Conservation (phyloP, 2,113 vertebrate genomes). For the Tympanuchus pallidicinctus region DNA sequence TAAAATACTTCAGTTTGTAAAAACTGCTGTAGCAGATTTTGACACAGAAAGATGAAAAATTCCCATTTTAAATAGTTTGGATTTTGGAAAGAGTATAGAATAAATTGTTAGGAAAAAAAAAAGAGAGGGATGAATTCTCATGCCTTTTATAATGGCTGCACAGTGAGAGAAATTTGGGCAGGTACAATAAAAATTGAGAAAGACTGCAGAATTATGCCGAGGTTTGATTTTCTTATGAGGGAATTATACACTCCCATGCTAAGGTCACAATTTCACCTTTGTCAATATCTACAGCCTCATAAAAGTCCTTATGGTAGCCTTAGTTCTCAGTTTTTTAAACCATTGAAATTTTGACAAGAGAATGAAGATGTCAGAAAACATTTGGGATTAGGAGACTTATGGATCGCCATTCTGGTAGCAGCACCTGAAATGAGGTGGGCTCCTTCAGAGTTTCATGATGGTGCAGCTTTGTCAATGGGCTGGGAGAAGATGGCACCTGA, state of each 20-base stretch:
- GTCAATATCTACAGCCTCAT: neutral
- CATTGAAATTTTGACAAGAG: accelerated
- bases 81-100: neutral
- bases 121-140: neutral
- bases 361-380: accelerated
- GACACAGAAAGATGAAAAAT: neutral
- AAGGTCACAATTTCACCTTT: neutral
- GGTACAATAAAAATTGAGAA: neutral
- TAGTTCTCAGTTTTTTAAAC: accelerated
- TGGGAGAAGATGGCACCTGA: neutral
- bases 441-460: accelerated
- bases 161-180: neutral
- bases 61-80: neutral
- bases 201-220: neutral
- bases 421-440: neutral
- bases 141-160: neutral
- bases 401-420: accelerated
- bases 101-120: neutral
- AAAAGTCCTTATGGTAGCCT: neutral
- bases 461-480: neutral
- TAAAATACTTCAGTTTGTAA: neutral
- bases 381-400: neutral
- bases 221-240: accelerated
- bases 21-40: neutral
- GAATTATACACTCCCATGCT: accelerated